Percentiles rank a stretch among this genome's conserved stretches.
These are phyloP conservation scores for Alosa alosa DNA, from an alignment of 2,113 vertebrate genomes.

Conservation along the genomic window DNA sequence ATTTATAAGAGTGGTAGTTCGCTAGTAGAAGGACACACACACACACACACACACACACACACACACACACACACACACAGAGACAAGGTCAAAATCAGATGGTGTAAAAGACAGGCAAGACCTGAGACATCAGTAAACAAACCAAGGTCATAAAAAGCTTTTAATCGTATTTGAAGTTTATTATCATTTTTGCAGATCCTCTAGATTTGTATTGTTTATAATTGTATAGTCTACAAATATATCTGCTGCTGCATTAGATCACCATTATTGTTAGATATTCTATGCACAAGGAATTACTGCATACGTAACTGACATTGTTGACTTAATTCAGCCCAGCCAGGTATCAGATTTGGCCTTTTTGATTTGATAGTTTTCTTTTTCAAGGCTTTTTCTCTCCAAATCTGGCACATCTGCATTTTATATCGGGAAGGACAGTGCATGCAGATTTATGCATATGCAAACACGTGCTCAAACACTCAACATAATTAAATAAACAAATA, in stretches of 20 bases:
- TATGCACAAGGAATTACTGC: not conserved
- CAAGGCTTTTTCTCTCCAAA: not conserved
- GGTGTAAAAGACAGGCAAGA: conserved; percentile 37
- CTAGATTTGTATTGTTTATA: not conserved
- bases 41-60: conserved; percentile 26
- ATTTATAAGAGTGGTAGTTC: conserved; percentile 57
- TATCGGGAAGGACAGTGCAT: not conserved
- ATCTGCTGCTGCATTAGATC: not conserved
- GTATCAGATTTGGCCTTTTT: not conserved
- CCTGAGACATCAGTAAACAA: not conserved
- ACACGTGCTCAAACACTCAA: conserved; percentile 31
- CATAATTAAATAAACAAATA: conserved; percentile 13
- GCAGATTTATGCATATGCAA: conserved; percentile 16
- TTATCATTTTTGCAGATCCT: not conserved
- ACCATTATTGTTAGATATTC: not conserved
- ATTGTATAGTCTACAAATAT: not conserved
- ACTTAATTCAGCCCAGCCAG: not conserved
- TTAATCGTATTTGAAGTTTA: not conserved
- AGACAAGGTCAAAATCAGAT: conserved; percentile 43
- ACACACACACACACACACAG: conserved; percentile 48
- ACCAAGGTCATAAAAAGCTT: not conserved
- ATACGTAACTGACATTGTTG: not conserved
- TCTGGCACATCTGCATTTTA: not conserved
- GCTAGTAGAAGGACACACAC: conserved; percentile 52
- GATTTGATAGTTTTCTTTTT: not conserved